These are phyloP conservation scores for Tiliqua scincoides DNA, from an alignment of 2,113 vertebrate genomes.

Conservation along the genomic window DNA sequence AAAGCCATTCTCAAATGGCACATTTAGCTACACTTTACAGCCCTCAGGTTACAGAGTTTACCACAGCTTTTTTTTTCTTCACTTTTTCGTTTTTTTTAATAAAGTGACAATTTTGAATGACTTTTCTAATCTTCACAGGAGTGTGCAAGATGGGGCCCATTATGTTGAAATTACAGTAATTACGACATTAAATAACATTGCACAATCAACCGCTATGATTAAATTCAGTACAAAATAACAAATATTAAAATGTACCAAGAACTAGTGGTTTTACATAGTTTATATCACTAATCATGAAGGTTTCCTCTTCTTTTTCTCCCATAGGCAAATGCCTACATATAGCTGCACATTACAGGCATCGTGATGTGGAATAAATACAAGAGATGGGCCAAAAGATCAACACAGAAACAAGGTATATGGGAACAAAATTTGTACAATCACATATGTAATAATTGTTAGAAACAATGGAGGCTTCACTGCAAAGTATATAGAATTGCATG, in stretches of 20 bases:
- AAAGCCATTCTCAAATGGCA: conserved; percentile 68
- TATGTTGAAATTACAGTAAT: conserved; percentile 80
- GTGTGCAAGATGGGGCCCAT: conserved; percentile 77
- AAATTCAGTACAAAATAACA: conserved; percentile 84
- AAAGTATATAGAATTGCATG: conserved; percentile 65
- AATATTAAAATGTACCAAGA: conserved; percentile 84
- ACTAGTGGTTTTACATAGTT: conserved; percentile 82
- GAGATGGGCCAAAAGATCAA: conserved; percentile 79
- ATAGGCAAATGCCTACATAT: conserved; percentile 90
- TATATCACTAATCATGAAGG: conserved; percentile 79
- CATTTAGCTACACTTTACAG: conserved; percentile 64
- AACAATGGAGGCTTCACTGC: conserved; percentile 67
- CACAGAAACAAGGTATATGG: conserved; percentile 78
- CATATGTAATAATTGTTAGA: conserved; percentile 63
- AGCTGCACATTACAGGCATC: conserved; percentile 88
- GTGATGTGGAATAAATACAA: conserved; percentile 92
- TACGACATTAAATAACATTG: conserved; percentile 86
- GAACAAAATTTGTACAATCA: conserved; percentile 79
- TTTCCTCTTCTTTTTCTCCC: conserved; percentile 79
- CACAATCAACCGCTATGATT: conserved; percentile 85
- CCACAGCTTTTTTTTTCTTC: conserved; percentile 72
- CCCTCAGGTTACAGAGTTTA: conserved; percentile 71
- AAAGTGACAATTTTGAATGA: conserved; percentile 68
- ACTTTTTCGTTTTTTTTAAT: conserved; percentile 65
- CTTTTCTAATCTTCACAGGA: conserved; percentile 75